phyloP scores from a whole-genome alignment of 2,797 vertebrate species.

The Sebastes alutus region DNA sequence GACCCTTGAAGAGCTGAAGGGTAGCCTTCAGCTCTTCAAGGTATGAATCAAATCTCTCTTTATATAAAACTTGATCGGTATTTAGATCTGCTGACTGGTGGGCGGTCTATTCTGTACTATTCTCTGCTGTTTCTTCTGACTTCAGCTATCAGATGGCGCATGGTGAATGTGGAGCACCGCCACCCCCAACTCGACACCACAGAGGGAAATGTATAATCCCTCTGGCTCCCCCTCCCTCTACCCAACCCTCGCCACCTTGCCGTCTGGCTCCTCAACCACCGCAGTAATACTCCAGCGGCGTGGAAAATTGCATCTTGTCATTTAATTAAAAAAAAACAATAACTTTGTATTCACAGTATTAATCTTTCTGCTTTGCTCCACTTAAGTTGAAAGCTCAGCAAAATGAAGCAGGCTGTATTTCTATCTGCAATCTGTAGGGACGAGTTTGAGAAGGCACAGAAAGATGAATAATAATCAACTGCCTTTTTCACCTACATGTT shows the following conservation, averaged over 20 bases:
- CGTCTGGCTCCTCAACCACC: slow-evolving; percentile 79
- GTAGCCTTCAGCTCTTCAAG: not conserved
- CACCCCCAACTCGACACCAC: not conserved
- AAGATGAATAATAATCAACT: slow-evolving; percentile 89
- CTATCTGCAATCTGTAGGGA: slow-evolving; percentile 72
- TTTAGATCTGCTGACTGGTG: not conserved
- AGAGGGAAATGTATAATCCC: slow-evolving; percentile 44
- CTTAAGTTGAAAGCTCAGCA: slow-evolving; percentile 94
- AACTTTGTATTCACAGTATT: slow-evolving; percentile 95
- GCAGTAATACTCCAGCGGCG: slow-evolving; percentile 89
- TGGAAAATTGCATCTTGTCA: slow-evolving; percentile 97
- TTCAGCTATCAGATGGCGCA: slow-evolving; percentile 38
- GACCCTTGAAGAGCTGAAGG: too few relatives aligned
- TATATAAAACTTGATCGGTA: not conserved
- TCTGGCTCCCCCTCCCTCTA: slow-evolving; percentile 71
- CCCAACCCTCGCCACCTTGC: slow-evolving; percentile 43
- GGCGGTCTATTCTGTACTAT: not conserved
- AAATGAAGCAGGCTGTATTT: slow-evolving; percentile 82
- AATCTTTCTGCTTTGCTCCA: slow-evolving; percentile 94
- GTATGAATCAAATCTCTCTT: not conserved
- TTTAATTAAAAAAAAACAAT: slow-evolving; percentile 85
- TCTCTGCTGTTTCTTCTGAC: slow-evolving; percentile 2
- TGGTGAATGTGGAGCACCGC: not conserved
- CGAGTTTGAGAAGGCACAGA: slow-evolving; percentile 55
- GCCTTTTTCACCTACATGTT: slow-evolving; percentile 73